Percentiles rank a stretch among this genome's conserved stretches.
Conservation (phyloP, 2,888 invertebrate species). For the Cataglyphis altisquamis region DNA sequence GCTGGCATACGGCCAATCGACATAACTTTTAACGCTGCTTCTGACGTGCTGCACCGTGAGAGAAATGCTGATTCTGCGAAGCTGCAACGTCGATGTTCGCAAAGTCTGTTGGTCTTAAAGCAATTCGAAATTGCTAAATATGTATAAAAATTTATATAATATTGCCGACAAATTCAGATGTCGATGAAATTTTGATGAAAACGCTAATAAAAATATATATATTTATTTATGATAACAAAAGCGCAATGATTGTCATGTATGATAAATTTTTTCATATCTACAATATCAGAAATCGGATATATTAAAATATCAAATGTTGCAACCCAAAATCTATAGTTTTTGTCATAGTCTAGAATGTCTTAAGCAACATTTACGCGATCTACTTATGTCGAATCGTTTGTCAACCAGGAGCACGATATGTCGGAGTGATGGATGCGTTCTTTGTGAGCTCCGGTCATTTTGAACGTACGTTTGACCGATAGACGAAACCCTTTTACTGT, state of each 20-base stretch:
- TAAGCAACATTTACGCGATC: constrained; percentile 33
- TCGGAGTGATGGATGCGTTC: constrained; percentile 44
- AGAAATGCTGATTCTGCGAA: constrained; percentile 38
- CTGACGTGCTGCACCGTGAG: constrained; percentile 37
- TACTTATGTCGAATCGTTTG: constrained; percentile 44
- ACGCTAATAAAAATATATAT: not conserved
- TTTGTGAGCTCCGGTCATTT: not conserved
- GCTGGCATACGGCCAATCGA: constrained; percentile 53
- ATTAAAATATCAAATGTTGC: not conserved
- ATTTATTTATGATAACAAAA: constrained; percentile 5
- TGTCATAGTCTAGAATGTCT: constrained; percentile 5
- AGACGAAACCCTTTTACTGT: not conserved
- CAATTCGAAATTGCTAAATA: constrained; percentile 4
- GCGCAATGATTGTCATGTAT: not conserved
- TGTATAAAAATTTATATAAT: not conserved
- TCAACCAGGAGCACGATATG: constrained; percentile 31
- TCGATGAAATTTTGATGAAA: not conserved
- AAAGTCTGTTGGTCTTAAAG: not conserved
- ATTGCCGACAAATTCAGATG: not conserved
- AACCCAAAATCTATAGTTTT: not conserved
- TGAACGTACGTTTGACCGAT: not conserved
- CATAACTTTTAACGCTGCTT: constrained; percentile 50
- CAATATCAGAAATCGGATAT: not conserved
- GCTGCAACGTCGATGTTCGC: constrained; percentile 3
- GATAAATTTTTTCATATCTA: not conserved